Base-by-base conservation (phyloP, 2,113 vertebrate species). In the Chunga burmeisteri region DNA sequence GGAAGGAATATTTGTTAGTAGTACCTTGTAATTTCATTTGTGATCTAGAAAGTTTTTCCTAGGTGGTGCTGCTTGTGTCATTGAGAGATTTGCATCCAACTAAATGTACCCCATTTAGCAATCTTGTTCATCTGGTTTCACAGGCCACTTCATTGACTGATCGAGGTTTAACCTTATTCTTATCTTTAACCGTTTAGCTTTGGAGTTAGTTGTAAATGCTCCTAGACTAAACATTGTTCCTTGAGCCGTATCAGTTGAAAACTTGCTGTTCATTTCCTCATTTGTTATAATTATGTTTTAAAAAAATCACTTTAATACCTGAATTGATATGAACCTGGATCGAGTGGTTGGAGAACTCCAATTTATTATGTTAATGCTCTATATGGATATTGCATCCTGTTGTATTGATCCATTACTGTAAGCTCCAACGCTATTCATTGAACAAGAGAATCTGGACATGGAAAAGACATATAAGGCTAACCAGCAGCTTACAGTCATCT, bases 1-100 rank as follows among this genome's bases (percentile, higher is more conserved):
- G 59, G 63, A 90, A 56, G 46, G 46, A 52, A 11, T 34, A 67
- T 63, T 78, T 87, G 9, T 55, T 52, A 80, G 70, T 5, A 79
- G 40, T 61, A 78, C 81, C 52, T 50, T 85, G 5, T 91, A 95
- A 96, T 96, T 95, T 95, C 2, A 8, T 68, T 59, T 90, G 66
- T 86, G 70, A 91, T 70, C 81, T 95, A 80, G 80, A 79, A 94
- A 90, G 71, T 62, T 89, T 89, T 84, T 81, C 92, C 83, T 85
- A 83, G 49, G 81, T 67, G 65, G 10, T 82, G 66, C 36, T 87
- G 72, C 58, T 81, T 77, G 32, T 93, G 81, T 88, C 78, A 74
- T 2, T 81, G 73, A 53, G 67, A 80, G 36, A 85, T 96, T 95
- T 95, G 63, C 86, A 95, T 94, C 59, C 55, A 42, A 4, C 29